Evolutionary conservation across 2,113 vertebrate species (phyloP).

Genomic region (Lampris incognitus): DNA sequence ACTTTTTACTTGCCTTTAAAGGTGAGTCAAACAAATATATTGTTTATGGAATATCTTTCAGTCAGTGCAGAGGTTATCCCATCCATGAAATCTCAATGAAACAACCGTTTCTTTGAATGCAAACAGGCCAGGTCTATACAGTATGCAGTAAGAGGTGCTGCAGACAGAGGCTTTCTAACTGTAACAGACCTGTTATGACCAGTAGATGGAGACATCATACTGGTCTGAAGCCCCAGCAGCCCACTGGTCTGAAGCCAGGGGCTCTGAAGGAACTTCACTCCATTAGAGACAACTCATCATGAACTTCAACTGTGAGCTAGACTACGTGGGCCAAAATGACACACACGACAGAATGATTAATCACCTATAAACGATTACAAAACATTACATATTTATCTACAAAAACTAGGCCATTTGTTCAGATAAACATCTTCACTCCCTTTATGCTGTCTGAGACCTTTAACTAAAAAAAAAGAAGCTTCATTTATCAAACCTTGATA

Average conservation of each 20-base stretch:
- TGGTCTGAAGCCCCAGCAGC: neutral
- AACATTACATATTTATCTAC: too few species aligned
- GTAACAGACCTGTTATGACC: conserved; percentile 23
- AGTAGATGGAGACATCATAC: conserved; percentile 72
- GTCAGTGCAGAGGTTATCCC: neutral
- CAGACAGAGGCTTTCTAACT: too few species aligned
- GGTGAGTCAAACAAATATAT: neutral
- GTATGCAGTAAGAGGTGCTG: neutral
- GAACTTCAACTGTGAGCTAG: neutral
- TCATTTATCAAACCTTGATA: neutral
- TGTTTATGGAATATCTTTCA: neutral
- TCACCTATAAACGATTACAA: conserved; percentile 68
- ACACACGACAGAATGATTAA: conserved; percentile 23
- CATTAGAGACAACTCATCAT: neutral
- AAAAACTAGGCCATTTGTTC: neutral
- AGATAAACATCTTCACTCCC: neutral
- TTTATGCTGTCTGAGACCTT: neutral
- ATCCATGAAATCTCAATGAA: too few species aligned
- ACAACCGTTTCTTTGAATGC: too few species aligned
- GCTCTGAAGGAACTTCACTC: neutral
- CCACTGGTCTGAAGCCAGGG: neutral
- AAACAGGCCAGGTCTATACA: too few species aligned
- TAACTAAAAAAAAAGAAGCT: neutral
- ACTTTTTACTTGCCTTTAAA: too few species aligned
- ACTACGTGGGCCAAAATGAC: neutral